These are phyloP conservation scores for Drosophila testacea DNA, from an alignment of 2,888 invertebrate genomes.

Conservation along the genomic window DNA sequence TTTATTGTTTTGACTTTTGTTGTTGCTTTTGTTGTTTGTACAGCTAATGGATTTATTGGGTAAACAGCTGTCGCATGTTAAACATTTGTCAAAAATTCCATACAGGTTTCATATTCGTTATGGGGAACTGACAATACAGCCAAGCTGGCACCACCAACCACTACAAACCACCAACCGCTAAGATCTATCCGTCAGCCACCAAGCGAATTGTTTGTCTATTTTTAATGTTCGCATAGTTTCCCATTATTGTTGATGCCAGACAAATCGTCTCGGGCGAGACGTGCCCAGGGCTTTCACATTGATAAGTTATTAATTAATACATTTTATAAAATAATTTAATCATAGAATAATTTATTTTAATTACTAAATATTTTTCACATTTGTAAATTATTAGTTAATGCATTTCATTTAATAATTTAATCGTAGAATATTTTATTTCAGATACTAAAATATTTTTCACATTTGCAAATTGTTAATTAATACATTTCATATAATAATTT, in stretches of 20 bases:
- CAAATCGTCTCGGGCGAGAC: conserved; percentile 24
- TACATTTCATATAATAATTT: too few species aligned
- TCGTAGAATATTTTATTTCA: too few species aligned
- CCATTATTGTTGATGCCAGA: conserved; percentile 32
- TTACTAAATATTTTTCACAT: too few species aligned
- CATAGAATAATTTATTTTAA: background rate
- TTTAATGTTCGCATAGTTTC: conserved; percentile 13
- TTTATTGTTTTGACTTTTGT: conserved; percentile 35
- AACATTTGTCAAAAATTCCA: conserved; percentile 75
- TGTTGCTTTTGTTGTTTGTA: conserved; percentile 60
- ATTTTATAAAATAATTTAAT: background rate
- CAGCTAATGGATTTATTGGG: conserved; percentile 79
- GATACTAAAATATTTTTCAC: too few species aligned
- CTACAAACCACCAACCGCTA: conserved; percentile 12
- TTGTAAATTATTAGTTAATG: too few species aligned
- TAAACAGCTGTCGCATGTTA: conserved; percentile 77
- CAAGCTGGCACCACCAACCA: conserved; percentile 50
- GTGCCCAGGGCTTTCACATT: conserved; percentile 5
- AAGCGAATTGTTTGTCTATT: conserved; percentile 33
- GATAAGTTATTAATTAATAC: too few species aligned
- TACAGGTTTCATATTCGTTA: conserved; percentile 58
- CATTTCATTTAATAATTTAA: too few species aligned
- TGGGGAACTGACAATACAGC: conserved; percentile 35
- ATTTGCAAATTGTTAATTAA: too few species aligned
- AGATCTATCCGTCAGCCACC: conserved; percentile 13